Base-by-base conservation (phyloP, 2,113 vertebrate species). In the Bubo blakistoni region DNA sequence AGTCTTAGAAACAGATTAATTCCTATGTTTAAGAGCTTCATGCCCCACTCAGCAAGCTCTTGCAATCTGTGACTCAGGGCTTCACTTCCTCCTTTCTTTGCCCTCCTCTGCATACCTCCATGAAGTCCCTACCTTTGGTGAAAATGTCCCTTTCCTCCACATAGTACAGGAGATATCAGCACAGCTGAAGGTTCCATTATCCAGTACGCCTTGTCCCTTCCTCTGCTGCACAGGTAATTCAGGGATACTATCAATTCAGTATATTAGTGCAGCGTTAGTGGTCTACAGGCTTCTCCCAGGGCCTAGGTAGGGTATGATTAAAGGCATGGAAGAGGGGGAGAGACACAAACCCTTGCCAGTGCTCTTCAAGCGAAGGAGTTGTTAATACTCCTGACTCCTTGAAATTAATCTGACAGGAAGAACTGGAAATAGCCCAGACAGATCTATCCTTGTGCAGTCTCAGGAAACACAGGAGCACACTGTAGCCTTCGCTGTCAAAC, bases 341-440 rank as follows among this genome's bases (percentile, higher is more conserved):
- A 96, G 30, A 62, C 12, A 62, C 20, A 66, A 86, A 90, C 66
- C 79, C 32, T 73, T 90, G 78, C 67, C 71, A 90, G 26, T 7
- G 20, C 16, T 92, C 55, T 92, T 77, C 57, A 93, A 81, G 22
- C 2, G 1, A 88, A 88, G 57, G 66, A 51, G 40, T 24, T 73
- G 38, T 65, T 88, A 92, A 90, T 90, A 58, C 46, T 86, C 63
- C 36, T 4, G 11, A 51, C 66, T 95, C 76, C 88, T 93, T 83
- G 79, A 90, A 90, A 90, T 86, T 95, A 95, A 86, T 70, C 90
- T 90, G 90, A 83, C 67, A 77, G 55, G 70, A 80, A 54, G 82
- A 88, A 74, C n/a, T 81, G 80, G 46, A 94, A 88, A 90, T n/a
- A 83, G 51, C 58, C 63, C 79, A 67, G 81, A 66, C 63, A 71